A percentile compares a stretch with the other conserved stretches of the same genome.
Conservation (phyloP, 2,797 vertebrate species). For the Hippopotamyrus pictus region DNA sequence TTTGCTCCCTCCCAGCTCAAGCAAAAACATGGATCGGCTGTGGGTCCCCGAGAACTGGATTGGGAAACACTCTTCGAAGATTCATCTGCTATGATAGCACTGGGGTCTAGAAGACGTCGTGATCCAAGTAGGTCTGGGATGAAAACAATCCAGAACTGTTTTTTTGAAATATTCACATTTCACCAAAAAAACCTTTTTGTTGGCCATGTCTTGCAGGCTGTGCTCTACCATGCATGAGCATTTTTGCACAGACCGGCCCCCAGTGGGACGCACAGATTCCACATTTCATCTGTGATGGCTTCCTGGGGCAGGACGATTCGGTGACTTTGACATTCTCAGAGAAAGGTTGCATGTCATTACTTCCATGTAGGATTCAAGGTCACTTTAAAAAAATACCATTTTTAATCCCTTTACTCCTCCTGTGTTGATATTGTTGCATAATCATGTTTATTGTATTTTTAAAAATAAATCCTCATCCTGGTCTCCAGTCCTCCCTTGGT, state of each 20-base stretch:
- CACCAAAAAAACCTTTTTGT: background rate
- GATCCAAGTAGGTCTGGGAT: background rate
- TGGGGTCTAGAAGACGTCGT: background rate
- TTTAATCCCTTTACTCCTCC: background rate
- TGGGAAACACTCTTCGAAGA: background rate
- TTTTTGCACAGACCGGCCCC: constrained; percentile 58
- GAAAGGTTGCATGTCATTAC: background rate
- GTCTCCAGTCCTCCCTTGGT: background rate
- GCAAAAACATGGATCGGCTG: background rate
- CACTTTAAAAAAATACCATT: background rate
- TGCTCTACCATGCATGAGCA: constrained; percentile 28
- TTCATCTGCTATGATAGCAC: background rate
- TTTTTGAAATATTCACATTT: background rate
- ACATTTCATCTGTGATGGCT: constrained; percentile 38
- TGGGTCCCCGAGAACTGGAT: background rate
- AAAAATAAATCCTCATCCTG: background rate
- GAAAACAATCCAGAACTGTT: background rate
- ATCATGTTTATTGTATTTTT: background rate
- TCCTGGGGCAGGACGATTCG: background rate
- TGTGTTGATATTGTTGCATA: constrained; percentile 4
- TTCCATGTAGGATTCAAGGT: background rate
- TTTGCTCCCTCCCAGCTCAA: background rate
- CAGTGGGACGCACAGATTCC: constrained; percentile 57
- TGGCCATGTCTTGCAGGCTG: background rate
- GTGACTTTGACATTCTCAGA: background rate